Evolutionary conservation across 2,888 invertebrate species (phyloP), one percentile per base, ranked within the genome.

Genomic region (Panzeria rudis): DNA sequence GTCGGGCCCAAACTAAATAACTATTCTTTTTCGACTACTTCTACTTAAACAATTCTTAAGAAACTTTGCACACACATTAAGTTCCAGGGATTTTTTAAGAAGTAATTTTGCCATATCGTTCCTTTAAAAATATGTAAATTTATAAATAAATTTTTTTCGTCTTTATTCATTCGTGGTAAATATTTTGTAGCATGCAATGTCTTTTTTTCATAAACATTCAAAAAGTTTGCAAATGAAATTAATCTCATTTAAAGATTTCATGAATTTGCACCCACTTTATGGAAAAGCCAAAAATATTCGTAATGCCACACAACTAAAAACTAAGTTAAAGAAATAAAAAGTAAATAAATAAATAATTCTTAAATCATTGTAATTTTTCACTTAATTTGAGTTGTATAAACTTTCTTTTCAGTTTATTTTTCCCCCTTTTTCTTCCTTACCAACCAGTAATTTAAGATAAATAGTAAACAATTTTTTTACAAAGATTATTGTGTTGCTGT

Each of bases 311-410:
- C 9, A 52, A 23, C 50, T 17, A 47, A 41, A 20, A 77, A 13
- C 7, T 8, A 2, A 5, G 9, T 17, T 11, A 47, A 68, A 20
- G 50, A 23, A 52, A 52, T 52, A 4, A 66, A 68, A 59, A 71
- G 13, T 59, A 8, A 50, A n/a, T 32, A 62, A 62, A 50, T 50
- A 61, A 35, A 69, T 62, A 29, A 9, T 1, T 15, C 25, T 38
- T 38, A 69, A 82, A 69, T 69, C 69, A 64, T 71, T 82, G 76
- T 76, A 71, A 82, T 82, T 82, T 82, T 71, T 47, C 71, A 76
- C 69, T 66, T 62, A 82, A 82, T 82, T 82, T 82, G 71, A 82
- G 82, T 56, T 76, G 17, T 23, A 66, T 25, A 75, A 81, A 81
- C 47, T 81, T 64, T 64, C 25, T 50, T 41, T 13, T 8, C 3